A percentile compares a stretch with the other conserved stretches of the same genome.
Conservation (phyloP, 1,140 invertebrate genomes). For the Meloidogyne hapla region DNA sequence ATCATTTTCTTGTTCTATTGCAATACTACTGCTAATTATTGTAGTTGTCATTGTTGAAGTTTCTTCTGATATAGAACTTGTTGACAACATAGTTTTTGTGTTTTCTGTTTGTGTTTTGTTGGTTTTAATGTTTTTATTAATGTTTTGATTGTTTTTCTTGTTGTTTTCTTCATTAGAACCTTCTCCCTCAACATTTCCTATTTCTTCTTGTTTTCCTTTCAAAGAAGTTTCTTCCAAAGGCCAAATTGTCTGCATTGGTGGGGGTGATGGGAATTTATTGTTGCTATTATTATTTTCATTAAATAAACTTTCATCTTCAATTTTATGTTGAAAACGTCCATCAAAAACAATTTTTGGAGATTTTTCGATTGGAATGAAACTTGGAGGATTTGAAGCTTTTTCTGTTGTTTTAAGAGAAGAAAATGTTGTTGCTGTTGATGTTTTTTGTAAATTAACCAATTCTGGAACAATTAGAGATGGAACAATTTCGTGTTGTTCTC, state of each 20-base stretch:
- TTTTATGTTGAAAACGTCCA: constrained; percentile 5
- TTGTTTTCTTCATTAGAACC: background rate
- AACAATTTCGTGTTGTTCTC: background rate
- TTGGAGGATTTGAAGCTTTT: background rate
- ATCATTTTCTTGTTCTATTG: background rate
- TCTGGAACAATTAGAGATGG: constrained; percentile 25
- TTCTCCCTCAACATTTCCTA: background rate
- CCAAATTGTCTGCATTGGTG: background rate
- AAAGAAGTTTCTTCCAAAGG: background rate
- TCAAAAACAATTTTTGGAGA: background rate
- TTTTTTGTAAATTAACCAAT: constrained; percentile 5
- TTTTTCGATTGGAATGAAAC: constrained; percentile 2
- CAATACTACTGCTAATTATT: background rate
- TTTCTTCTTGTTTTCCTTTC: background rate
- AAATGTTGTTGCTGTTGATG: background rate
- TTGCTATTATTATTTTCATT: background rate
- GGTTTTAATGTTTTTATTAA: constrained; percentile 22
- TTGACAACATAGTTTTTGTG: background rate
- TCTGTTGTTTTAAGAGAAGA: background rate
- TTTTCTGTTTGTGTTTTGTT: constrained; percentile 1
- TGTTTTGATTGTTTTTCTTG: constrained; percentile 1
- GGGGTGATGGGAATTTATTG: background rate
- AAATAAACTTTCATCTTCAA: background rate
- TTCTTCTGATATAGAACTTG: background rate
- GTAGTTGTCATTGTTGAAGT: constrained; percentile 12